Base-by-base conservation (phyloP, 2,113 vertebrate genomes). In the Megaleporinus macrocephalus region DNA sequence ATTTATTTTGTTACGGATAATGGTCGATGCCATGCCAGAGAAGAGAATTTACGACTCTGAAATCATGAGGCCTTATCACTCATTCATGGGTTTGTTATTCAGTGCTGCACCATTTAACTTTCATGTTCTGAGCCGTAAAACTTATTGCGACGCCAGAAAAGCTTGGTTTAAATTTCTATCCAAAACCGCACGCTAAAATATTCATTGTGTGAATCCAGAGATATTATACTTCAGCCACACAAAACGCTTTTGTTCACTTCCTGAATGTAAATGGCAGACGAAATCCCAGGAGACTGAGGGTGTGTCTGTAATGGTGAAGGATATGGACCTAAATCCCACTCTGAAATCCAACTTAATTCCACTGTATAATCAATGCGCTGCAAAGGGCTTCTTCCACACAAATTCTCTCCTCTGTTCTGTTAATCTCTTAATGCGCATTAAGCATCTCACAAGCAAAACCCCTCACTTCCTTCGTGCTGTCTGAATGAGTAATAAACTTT, bases 381-480 rank as follows among this genome's bases (percentile, higher is more conserved):
- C 73, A 66, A 82, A 72, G 20, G 51, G 78, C 86, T 83, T 71
- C 85, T 83, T 89, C 73, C 70, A 76, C 87, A 80, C 83, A 88
- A 87, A 90, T 86, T 84, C 41, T 84, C 73, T 83, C 57, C 79
- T 74, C 65, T 86, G 88, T 83, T 86, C 59, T 66, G 82, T 84
- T 90, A 71, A 93, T 90, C 88, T 90, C 88, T 87, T 89, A 91
- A 90, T 87, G 62, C 86, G 20, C 72, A 88, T 76, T 89, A 87
- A 85, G 72, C 36, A 72, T 87, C 78, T 83, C 69, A 33, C 59
- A 65, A 20, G 80, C 79, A 74, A 75, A 49, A 15, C 44, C 68
- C 55, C 27, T 84, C 79, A 63, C 76, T 76, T 81, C 65, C 66
- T 44, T 57, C 26, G 44, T 82, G 80, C 84, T 78, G 30, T 66